Conservation (phyloP, 2,797 vertebrate genomes). For the Borostomias antarcticus region DNA sequence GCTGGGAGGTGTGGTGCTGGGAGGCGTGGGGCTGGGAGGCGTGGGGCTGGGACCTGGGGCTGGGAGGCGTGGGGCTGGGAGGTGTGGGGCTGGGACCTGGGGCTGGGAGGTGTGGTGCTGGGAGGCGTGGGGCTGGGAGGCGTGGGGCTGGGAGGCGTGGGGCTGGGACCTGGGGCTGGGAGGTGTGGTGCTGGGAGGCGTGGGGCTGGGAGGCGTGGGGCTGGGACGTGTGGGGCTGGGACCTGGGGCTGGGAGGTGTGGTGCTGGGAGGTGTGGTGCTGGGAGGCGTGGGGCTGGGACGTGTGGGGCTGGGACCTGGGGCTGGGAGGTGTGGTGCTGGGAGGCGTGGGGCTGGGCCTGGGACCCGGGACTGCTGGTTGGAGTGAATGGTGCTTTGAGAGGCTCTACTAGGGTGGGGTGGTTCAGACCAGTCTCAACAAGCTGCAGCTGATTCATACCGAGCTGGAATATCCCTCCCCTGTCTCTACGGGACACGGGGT, state of each 20-base stretch:
- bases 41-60: too few species aligned
- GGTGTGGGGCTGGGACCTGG: neutral
- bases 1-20: neutral
- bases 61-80: too few species aligned
- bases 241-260: too few species aligned
- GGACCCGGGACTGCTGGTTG: neutral
- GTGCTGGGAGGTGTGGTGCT: neutral
- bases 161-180: too few species aligned
- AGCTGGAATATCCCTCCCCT: constrained; percentile 47
- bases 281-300: neutral
- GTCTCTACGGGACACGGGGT: constrained; percentile 29
- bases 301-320: too few species aligned
- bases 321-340: neutral
- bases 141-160: too few species aligned
- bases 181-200: neutral
- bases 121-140: neutral
- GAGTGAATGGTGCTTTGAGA: constrained; percentile 38
- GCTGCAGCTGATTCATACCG: constrained; percentile 55
- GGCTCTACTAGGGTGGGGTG: constrained; percentile 59
- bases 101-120: too few species aligned
- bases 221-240: too few species aligned
- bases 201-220: too few species aligned
- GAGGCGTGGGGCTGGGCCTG: neutral
- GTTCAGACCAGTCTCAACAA: constrained; percentile 63
- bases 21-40: neutral